These are phyloP conservation scores for Xenops minutus DNA, from an alignment of 2,797 vertebrate species.

Conservation along the genomic window DNA sequence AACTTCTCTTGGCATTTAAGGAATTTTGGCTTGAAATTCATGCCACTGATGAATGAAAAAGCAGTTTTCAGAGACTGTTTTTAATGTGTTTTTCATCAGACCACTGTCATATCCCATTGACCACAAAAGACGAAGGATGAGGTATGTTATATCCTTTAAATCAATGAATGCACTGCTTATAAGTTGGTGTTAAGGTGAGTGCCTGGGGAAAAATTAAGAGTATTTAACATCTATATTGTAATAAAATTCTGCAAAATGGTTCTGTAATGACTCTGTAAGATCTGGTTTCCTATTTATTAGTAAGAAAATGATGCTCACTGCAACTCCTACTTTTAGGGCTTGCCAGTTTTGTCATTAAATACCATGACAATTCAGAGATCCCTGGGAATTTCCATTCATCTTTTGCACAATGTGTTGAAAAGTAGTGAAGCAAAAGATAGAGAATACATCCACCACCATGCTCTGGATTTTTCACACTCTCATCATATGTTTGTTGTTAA, in stretches of 20 bases:
- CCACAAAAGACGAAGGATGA: not conserved
- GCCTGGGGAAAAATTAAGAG: not conserved
- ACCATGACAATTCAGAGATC: not conserved
- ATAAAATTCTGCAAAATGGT: not conserved
- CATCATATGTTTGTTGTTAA: not conserved
- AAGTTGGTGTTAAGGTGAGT: not conserved
- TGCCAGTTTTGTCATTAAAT: not conserved
- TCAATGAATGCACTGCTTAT: not conserved
- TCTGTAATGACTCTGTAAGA: not conserved
- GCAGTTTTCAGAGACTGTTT: not conserved
- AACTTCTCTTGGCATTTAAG: not conserved
- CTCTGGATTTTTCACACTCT: accelerated
- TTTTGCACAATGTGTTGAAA: not conserved
- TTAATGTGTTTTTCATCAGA: not conserved
- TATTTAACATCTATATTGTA: not conserved
- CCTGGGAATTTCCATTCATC: not conserved
- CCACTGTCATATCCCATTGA: not conserved
- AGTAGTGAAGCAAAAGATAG: not conserved
- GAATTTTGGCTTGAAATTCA: not conserved
- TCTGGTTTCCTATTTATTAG: not conserved
- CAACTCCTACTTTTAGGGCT: not conserved
- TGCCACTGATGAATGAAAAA: not conserved
- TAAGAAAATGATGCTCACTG: not conserved
- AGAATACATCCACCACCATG: accelerated
- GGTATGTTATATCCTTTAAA: not conserved